Evolutionary conservation across 64 coral and sea anemone species (phyloP).

Genomic region (Hydrozoanthus tunicans): DNA sequence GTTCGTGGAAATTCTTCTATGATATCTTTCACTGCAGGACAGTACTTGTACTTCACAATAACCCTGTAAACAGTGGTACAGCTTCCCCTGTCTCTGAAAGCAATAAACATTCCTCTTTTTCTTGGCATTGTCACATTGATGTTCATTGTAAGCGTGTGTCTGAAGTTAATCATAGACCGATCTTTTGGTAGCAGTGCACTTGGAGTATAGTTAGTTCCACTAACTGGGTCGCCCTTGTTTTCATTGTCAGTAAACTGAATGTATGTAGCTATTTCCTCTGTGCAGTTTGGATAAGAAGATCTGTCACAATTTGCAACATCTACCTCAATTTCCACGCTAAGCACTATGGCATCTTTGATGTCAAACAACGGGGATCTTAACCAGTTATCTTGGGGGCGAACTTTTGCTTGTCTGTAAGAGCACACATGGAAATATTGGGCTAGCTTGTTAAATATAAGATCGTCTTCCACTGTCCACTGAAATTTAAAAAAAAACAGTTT

Average conservation of each 20-base stretch:
- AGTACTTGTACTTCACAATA: neutral
- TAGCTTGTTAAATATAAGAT: neutral
- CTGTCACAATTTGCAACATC: neutral
- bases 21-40: neutral
- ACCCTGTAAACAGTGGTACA: neutral
- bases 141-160: neutral
- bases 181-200: neutral
- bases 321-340: neutral
- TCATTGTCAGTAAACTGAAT: neutral
- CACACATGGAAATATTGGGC: neutral
- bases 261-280: neutral
- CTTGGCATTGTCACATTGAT: neutral
- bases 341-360: neutral
- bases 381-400: neutral
- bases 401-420: neutral
- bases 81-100: neutral
- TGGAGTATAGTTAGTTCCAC: neutral
- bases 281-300: neutral
- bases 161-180: neutral
- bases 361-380: neutral
- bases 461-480: neutral
- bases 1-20: neutral
- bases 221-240: neutral
- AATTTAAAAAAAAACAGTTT: neutral
- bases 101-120: neutral